Evolutionary conservation across 2,797 vertebrate species (phyloP), one percentile per base, ranked within the genome.

Genomic region (Bovichtus diacanthus): DNA sequence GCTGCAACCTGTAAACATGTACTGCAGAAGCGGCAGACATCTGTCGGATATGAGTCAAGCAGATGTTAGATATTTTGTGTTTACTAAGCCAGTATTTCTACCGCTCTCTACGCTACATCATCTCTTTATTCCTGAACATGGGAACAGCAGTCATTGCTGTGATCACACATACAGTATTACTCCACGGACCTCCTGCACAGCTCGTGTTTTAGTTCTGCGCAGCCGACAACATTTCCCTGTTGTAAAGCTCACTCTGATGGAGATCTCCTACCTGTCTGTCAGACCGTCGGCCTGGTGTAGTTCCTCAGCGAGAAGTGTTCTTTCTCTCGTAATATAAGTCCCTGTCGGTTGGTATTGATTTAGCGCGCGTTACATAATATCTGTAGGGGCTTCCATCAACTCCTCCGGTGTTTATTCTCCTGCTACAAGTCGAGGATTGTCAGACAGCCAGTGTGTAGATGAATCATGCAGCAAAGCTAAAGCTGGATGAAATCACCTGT

Each of bases 1-100:
- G 93, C 88, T 87, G 69, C 85, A 90, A 90, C 83, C 88, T 84
- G 83, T 90, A 91, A 94, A 93, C 85, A 89, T 75, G 51, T 74
- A 51, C 80, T 74, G 78, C 58, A 76, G 80, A 84, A 67, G 78
- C 80, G 82, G 82, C 55, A 9, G 84, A 81, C 91, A 92, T 92
- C 88, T 94, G 92, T 88, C 83, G 59, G 80, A 51, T 74, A 63
- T 69, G 69, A 88, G 47, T 75, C 75, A 55, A 76, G 72, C 92
- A 94, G 91, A 94, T 94, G 92, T 88, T 81, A 12, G 47, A 67
- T 55, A 23, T 58, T 62, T 36, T 25, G 21, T 78, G 41, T 83
- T 76, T 64, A 70, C 53, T 34, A 65, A 78, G 55, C 54, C 21
- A 10, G 66, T 11, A 8, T 56, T 76, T 72, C 72, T 62, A 19